Base-by-base conservation (phyloP, 2,888 invertebrate species). In the Tenthredo amoena region DNA sequence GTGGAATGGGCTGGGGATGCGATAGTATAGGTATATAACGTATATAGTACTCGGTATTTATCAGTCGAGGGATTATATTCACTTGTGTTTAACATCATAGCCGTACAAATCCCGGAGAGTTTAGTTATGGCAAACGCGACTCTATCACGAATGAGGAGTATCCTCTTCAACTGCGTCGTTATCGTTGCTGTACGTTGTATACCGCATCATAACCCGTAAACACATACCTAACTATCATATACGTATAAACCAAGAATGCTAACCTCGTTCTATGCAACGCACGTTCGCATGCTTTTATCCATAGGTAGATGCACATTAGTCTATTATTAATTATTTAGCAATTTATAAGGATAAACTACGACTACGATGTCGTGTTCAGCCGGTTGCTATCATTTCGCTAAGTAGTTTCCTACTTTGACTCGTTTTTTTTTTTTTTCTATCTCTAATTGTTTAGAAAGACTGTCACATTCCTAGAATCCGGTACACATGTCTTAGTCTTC, bases 281-380 rank as follows among this genome's bases (percentile, higher is more conserved):
- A 77, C 77, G 77, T 77, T 21, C 55, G 55, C 26, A n/a, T 77
- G n/a, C 77, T 77, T 77, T 77, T 77, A 40, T 77, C 77, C 77
- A 77, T 77, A 77, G 26, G 15, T 15, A n/a, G 21, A 74, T 74
- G 15, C 43, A 74, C 12, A 74, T 74, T 47, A 15, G 43, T 26
- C 21, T 34, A 50, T 77, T 34, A 77, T 77, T 50, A 50, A 50
- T 77, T 31, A 40, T 31, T 50, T 50, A 77, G 26, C 26, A 1
- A 50, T 50, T 77, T 50, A 31, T 77, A 50, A 76, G 31, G 47
- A 47, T 47, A 1, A 26, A 21, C 4, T 43, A 26, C 26, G 2
- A 7, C 12, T 15, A 76, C 72, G n/a, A 47, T 47, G 4, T 47
- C 47, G 0, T 47, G 15, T 47, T 47, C 47, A 47, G 12, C 3